Conservation (phyloP, 2,113 vertebrate genomes). For the Psilopogon haemacephalus region DNA sequence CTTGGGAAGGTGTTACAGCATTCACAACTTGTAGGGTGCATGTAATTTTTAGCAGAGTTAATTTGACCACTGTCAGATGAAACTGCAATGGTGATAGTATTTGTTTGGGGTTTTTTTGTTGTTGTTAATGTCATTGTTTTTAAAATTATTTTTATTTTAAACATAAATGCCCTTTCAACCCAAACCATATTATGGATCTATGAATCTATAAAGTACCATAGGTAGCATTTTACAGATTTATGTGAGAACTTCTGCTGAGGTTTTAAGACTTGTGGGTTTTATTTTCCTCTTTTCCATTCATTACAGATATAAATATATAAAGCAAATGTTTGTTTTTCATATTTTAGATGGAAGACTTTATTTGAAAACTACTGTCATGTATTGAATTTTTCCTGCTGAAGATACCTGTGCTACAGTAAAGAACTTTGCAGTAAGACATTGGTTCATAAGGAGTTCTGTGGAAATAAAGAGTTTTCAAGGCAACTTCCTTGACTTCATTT, state of each 20-base stretch:
- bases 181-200: no score
- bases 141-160: background rate
- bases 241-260: background rate
- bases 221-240: background rate
- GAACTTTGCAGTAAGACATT: constrained; percentile 71
- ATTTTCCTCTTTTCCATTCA: background rate
- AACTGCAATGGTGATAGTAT: background rate
- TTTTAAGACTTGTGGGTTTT: background rate
- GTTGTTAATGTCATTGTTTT: background rate
- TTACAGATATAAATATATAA: constrained; percentile 19
- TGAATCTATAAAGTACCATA: background rate
- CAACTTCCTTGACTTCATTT: constrained; percentile 74
- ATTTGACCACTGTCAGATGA: background rate
- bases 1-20: background rate
- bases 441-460: constrained; percentile 65
- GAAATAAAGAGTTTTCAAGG: constrained; percentile 71
- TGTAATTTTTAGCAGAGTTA: constrained; percentile 14
- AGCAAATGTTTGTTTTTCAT: constrained; percentile 71
- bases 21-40: background rate
- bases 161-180: no score
- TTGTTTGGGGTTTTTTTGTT: background rate
- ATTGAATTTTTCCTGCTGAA: constrained; percentile 84
- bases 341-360: constrained; percentile 98
- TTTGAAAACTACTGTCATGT: constrained; percentile 99
- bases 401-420: constrained; percentile 69